Conservation (phyloP, 2,797 vertebrate species). For the Micropoecilia bifurca region DNA sequence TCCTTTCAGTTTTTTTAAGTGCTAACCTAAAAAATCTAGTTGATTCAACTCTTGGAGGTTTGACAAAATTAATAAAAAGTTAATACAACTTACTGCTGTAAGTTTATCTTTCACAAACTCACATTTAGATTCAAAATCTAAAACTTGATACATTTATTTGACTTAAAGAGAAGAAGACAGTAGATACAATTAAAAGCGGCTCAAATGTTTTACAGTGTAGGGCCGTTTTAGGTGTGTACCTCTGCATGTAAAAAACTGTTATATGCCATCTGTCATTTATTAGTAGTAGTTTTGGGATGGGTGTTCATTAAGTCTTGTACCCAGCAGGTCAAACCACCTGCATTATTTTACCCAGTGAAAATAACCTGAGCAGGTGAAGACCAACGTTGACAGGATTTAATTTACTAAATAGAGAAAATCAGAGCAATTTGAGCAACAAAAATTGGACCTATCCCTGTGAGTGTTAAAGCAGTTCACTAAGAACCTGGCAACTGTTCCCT, state of each 20-base stretch:
- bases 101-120: too few relatives aligned
- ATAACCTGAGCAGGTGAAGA: neutral
- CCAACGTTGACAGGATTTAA: neutral
- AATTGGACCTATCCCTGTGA: neutral
- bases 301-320: neutral
- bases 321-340: neutral
- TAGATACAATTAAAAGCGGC: too few relatives aligned
- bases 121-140: too few relatives aligned
- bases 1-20: too few relatives aligned
- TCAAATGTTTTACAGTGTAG: too few relatives aligned
- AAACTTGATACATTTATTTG: too few relatives aligned
- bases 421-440: neutral
- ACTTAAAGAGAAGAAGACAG: too few relatives aligned
- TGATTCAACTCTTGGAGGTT: too few relatives aligned
- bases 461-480: neutral
- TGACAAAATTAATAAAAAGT: too few relatives aligned
- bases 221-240: neutral
- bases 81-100: too few relatives aligned
- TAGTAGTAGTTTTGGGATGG: neutral
- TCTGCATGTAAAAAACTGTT: neutral
- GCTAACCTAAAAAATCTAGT: too few relatives aligned
- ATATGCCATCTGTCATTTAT: neutral
- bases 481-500: neutral
- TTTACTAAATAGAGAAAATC: neutral
- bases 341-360: neutral